A percentile compares a stretch with the other conserved stretches of the same genome.
These are phyloP conservation scores for Caenorhabditis sp. DNA, from an alignment of 2,888 invertebrate genomes.

Conservation along the genomic window DNA sequence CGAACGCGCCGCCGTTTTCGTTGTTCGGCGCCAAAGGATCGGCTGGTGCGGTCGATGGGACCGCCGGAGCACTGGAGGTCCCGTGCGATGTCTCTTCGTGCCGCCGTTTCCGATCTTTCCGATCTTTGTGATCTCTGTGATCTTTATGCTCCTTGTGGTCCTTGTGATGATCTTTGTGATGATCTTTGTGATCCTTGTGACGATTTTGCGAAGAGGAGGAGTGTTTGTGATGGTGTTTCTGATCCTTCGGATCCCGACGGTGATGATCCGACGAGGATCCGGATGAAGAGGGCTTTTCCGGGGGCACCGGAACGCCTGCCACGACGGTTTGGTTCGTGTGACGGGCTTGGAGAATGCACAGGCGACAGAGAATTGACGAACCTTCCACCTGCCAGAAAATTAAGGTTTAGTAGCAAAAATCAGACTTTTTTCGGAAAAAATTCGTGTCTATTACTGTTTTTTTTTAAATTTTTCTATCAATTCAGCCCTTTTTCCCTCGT, in stretches of 20 bases:
- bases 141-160: neutral
- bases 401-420: neutral
- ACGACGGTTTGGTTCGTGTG: constrained; percentile 40
- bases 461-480: constrained; percentile 1
- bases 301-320: constrained; percentile 56
- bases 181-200: constrained; percentile 25
- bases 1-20: constrained; percentile 15
- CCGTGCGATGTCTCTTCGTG: constrained; percentile 23
- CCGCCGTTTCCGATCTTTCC: constrained; percentile 16
- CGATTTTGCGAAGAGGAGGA: constrained; percentile 7
- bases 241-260: too few species aligned
- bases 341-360: constrained; percentile 63
- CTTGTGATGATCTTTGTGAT: neutral
- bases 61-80: neutral
- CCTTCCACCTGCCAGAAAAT: constrained; percentile 6
- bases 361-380: constrained; percentile 58
- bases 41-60: neutral
- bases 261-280: constrained; percentile 32
- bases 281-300: constrained; percentile 25
- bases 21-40: constrained; percentile 4
- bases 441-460: too few species aligned
- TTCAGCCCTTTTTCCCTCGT: neutral
- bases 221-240: neutral
- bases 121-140: neutral
- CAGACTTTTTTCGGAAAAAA: constrained; percentile 1